Evolutionary conservation across 2,888 invertebrate genomes (phyloP), one percentile per base, ranked within the genome.

Genomic region (Euplexia lucipara): DNA sequence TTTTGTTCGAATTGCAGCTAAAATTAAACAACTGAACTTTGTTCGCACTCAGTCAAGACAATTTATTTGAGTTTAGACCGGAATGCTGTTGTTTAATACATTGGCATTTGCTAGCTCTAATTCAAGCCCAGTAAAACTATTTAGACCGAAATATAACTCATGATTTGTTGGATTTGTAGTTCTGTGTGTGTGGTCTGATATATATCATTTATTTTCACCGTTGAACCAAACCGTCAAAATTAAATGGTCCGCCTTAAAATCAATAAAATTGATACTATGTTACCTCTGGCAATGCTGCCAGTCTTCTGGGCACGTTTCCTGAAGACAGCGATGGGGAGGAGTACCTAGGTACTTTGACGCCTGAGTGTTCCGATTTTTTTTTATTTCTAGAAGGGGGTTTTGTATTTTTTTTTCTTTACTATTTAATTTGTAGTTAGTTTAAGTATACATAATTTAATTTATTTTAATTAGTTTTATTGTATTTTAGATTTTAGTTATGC

Each of bases 1-100:
- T n/a, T 71, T 72, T 68, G 52, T 35, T 35, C 34, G 18, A 16
- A 39, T 52, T 48, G 56, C 34, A 44, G 37, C 67, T 73, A 73
- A 73, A 67, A 44, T 61, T 72, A 71, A 56, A 56, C 47, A 9
- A 20, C 2, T 71, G 61, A 35, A 71, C 73, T 71, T 73, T 67
- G 71, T 39, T 41, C 74, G 52, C 52, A 32, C 49, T 51, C 14
- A n/a, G 34, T 22, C 16, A 34, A 56, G 52, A 67, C 41, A 52
- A 67, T 72, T 68, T 72, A 73, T 67, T 53, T 47, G 16, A 20
- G 61, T 72, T 61, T 61, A 49, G 30, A 57, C 32, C 3, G 52
- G 65, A 70, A 70, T 71, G 41, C 8, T 14, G 37, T 54, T 51
- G 44, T 51, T 53, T 51, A 70, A 70, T 37, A 52, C 51, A 52